Percentiles rank a stretch among this genome's conserved stretches.
Conservation (phyloP, 2,113 vertebrate genomes). For the Calidris pygmaea region DNA sequence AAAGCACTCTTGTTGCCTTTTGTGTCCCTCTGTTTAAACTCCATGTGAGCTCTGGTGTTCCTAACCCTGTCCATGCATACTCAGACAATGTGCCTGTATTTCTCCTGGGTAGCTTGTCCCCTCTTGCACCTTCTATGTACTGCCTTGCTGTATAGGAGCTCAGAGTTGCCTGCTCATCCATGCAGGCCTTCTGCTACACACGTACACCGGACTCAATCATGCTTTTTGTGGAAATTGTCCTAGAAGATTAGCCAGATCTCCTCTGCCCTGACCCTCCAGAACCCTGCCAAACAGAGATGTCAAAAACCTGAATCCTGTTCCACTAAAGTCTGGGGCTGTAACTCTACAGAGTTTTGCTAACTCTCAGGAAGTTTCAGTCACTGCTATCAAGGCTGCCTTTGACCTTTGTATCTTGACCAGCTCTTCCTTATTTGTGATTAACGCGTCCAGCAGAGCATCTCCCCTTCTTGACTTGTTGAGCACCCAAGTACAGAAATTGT, state of each 20-base stretch:
- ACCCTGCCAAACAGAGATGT: not conserved
- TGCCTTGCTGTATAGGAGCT: not conserved
- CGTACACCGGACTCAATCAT: not conserved
- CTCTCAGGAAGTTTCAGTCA: not conserved
- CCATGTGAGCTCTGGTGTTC: not conserved
- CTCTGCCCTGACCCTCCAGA: not conserved
- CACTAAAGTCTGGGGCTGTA: not conserved
- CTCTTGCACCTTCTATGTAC: not conserved
- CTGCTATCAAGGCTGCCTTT: not conserved
- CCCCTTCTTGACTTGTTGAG: not conserved
- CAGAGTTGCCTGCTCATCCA: not conserved
- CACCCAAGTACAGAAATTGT: not conserved
- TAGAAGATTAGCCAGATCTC: not conserved
- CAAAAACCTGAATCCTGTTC: not conserved
- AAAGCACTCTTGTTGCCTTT: not conserved
- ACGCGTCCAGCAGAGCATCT: not conserved
- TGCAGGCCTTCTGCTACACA: not conserved
- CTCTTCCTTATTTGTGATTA: not conserved
- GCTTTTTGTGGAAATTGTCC: not conserved
- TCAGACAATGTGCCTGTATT: not conserved
- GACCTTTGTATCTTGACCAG: not conserved
- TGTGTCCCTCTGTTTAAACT: not conserved
- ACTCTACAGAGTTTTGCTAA: not conserved
- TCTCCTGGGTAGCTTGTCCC: not conserved
- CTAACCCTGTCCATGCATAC: not conserved